phyloP scores from a whole-genome alignment of 1,140 invertebrate species.

The Trachelipus rathkii region DNA sequence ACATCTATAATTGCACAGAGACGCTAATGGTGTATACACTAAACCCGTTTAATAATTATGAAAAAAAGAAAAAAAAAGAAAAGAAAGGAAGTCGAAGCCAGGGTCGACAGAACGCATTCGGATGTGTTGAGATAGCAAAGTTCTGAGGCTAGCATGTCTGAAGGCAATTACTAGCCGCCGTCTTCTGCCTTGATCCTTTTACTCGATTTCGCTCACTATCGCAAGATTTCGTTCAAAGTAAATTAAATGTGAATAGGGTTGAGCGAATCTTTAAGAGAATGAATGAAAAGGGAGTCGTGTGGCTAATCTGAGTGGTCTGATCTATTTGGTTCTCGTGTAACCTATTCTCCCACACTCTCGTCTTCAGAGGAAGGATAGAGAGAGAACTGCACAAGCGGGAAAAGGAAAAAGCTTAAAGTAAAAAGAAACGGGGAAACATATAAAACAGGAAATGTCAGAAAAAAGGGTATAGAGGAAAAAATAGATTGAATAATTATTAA shows the following conservation, averaged over 20 bases:
- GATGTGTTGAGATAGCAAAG: constrained; percentile 3
- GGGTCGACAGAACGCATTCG: neutral
- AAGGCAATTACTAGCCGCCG: constrained; percentile 7
- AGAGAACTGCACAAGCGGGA: neutral
- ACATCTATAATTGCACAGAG: constrained; percentile 2
- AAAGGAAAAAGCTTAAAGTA: neutral
- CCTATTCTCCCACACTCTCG: constrained; percentile 4
- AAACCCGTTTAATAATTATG: neutral
- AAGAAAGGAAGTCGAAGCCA: neutral
- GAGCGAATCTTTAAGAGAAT: neutral
- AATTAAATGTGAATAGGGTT: neutral
- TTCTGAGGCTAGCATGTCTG: constrained; percentile 3
- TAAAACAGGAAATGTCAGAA: no score
- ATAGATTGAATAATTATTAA: no score
- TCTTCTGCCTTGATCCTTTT: neutral
- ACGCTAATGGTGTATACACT: neutral
- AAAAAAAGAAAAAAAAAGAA: no score
- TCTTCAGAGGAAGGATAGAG: neutral
- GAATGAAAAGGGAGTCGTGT: constrained; percentile 6
- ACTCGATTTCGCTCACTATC: neutral
- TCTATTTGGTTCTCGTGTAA: constrained; percentile 8
- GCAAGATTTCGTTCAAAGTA: neutral
- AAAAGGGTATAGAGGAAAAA: no score
- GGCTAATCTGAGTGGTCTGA: constrained; percentile 11
- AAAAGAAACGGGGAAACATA: neutral